Percentiles rank a stretch among this genome's conserved stretches.
Conservation (phyloP, 2,113 vertebrate genomes). For the Myotis brandtii region DNA sequence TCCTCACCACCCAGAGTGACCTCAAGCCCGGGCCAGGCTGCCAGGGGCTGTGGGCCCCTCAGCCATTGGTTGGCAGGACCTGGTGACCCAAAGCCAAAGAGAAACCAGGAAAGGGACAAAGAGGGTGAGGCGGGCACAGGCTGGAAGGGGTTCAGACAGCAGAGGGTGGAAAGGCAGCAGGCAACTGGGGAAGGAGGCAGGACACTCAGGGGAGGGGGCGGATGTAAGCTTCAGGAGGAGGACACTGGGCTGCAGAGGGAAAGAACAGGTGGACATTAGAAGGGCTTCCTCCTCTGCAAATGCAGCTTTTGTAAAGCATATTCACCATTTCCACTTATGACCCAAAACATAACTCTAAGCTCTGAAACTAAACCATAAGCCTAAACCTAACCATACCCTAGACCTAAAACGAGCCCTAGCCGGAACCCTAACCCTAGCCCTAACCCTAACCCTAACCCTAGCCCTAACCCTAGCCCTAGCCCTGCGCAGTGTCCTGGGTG, state of each 20-base stretch:
- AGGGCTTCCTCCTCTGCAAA: accelerated
- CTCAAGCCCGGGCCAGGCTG: neutral
- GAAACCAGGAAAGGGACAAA: neutral
- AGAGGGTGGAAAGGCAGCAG: neutral
- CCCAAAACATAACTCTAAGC: no score
- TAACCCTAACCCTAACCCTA: no score
- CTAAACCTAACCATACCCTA: no score
- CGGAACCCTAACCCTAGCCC: no score
- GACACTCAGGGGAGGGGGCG: accelerated
- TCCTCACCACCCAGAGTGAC: neutral
- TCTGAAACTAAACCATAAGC: no score
- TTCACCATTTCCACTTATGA: no score
- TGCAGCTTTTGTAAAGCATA: no score
- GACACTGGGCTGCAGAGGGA: neutral
- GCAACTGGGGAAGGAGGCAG: accelerated
- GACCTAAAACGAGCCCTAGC: no score
- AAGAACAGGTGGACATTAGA: no score
- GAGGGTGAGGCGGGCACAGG: accelerated
- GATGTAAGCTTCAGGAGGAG: neutral
- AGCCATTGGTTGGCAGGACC: neutral
- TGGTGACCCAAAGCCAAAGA: neutral
- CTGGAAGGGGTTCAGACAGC: accelerated
- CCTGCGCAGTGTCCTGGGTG: accelerated
- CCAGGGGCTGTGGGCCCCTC: neutral
- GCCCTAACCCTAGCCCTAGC: no score